Evolutionary conservation across 1,140 invertebrate species (phyloP).

Genomic region (Forficula auricularia): DNA sequence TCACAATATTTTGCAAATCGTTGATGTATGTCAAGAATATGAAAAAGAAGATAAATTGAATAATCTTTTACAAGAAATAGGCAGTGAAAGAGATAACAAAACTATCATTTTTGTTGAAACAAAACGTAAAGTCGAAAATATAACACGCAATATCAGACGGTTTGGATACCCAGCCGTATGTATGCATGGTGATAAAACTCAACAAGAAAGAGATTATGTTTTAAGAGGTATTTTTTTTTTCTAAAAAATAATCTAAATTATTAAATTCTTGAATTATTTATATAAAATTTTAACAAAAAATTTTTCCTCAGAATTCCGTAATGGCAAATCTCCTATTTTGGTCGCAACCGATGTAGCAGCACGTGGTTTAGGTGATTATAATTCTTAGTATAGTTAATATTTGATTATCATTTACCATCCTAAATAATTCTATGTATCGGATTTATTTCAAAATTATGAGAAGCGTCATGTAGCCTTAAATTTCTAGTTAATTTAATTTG

Average conservation of each 20-base stretch:
- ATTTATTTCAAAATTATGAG: too few species aligned
- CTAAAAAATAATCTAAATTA: neutral
- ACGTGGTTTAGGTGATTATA: conserved; percentile 69
- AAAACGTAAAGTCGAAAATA: conserved; percentile 47
- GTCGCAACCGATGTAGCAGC: conserved; percentile 98
- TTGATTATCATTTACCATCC: too few species aligned
- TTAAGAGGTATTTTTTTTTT: conserved; percentile 19
- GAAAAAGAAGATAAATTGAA: conserved; percentile 31
- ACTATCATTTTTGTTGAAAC: conserved; percentile 50
- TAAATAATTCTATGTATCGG: too few species aligned
- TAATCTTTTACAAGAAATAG: conserved; percentile 36
- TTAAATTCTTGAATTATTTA: neutral
- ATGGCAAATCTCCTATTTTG: conserved; percentile 80
- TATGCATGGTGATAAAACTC: conserved; percentile 82
- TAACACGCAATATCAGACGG: conserved; percentile 36
- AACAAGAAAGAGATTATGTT: conserved; percentile 67
- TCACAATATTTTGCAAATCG: conserved; percentile 49
- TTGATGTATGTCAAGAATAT: conserved; percentile 39
- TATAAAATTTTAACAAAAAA: neutral
- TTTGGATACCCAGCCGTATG: conserved; percentile 56
- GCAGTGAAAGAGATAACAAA: conserved; percentile 36
- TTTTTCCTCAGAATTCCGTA: conserved; percentile 67
- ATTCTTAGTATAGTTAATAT: neutral
- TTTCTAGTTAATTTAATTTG: too few species aligned
- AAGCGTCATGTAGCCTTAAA: too few species aligned